phyloP scores from a whole-genome alignment of 2,888 invertebrate species.

The Tipula vernalis region DNA sequence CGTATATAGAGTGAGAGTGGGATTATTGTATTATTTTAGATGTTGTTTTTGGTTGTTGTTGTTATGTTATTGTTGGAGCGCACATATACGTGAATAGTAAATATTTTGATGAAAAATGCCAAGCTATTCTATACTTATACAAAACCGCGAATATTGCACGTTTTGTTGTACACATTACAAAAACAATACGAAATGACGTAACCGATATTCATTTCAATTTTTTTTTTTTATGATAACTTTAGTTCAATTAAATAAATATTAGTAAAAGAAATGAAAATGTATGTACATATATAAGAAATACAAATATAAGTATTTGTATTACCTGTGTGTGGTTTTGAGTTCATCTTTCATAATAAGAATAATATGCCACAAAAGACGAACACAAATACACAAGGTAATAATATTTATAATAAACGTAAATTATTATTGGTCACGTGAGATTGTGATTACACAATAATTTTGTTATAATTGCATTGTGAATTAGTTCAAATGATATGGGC shows the following conservation, averaged over 20 bases:
- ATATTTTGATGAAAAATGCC: background rate
- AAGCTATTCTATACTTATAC: background rate
- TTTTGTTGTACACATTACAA: background rate
- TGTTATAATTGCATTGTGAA: background rate
- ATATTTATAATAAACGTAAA: background rate
- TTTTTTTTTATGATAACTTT: background rate
- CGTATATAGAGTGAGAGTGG: background rate
- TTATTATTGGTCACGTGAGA: background rate
- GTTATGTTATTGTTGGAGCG: background rate
- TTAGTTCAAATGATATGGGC: background rate
- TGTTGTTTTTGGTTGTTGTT: background rate
- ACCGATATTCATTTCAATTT: background rate
- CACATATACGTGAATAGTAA: background rate
- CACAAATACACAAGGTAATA: background rate
- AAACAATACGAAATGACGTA: background rate
- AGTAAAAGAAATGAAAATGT: background rate
- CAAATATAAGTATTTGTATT: background rate
- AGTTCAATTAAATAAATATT: background rate
- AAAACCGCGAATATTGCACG: background rate
- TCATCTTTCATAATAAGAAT: background rate
- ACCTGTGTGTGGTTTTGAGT: background rate
- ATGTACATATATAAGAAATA: background rate
- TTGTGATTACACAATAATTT: slow-evolving; percentile 1
- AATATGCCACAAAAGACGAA: background rate
- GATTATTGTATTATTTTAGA: background rate